Conservation (phyloP, 2,797 vertebrate genomes). For the Darevskia nairensis region DNA sequence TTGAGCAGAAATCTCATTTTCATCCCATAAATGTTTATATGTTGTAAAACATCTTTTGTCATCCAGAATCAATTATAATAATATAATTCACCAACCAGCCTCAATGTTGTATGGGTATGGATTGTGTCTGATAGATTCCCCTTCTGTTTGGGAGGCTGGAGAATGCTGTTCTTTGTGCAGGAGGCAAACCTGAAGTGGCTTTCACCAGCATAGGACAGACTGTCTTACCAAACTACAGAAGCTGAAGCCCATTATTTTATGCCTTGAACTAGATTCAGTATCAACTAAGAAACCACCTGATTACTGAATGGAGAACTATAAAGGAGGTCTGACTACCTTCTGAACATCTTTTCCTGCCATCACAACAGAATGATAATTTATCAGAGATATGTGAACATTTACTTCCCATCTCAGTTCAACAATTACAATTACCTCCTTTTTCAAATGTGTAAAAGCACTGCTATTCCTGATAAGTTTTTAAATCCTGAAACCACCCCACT, state of each 20-base stretch:
- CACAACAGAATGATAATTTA: background rate
- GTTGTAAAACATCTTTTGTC: background rate
- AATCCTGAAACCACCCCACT: background rate
- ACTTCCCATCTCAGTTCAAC: background rate
- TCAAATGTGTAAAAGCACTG: background rate
- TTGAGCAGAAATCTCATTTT: constrained; percentile 1
- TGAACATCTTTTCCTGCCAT: background rate
- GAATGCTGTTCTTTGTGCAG: background rate
- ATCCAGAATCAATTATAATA: background rate
- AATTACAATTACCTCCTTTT: background rate
- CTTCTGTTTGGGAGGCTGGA: background rate
- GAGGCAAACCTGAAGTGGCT: background rate
- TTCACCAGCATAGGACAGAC: background rate
- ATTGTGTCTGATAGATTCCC: background rate
- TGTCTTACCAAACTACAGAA: background rate
- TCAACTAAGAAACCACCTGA: background rate
- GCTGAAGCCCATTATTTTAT: background rate
- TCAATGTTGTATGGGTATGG: background rate
- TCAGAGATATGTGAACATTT: background rate
- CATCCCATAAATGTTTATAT: background rate
- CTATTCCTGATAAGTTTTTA: background rate
- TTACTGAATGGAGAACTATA: background rate
- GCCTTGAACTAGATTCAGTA: background rate
- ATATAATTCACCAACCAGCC: background rate
- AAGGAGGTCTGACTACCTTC: background rate